phyloP scores from a whole-genome alignment of 2,888 invertebrate genomes.

The Netelia melanura region DNA sequence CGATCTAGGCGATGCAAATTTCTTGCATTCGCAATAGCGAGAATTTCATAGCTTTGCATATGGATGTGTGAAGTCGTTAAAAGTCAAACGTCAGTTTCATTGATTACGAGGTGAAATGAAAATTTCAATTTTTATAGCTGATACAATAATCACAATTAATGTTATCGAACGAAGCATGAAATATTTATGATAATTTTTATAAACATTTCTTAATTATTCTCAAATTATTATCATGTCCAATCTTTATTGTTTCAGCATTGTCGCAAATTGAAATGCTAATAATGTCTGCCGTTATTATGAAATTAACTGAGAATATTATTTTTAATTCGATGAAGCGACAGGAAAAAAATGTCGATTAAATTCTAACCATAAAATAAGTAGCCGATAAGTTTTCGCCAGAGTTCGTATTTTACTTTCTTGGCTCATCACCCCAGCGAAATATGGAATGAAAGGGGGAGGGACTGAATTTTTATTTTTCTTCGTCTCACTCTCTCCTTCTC shows the following conservation, averaged over 20 bases:
- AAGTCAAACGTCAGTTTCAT: not conserved
- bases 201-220: not conserved
- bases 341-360: slow-evolving; percentile 53
- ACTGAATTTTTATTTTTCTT: slow-evolving; percentile 41
- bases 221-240: slow-evolving; percentile 56
- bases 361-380: too few species aligned
- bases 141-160: not conserved
- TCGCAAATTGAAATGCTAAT: too few species aligned
- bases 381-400: not conserved
- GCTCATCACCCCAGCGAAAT: slow-evolving; percentile 33
- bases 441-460: not conserved
- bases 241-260: slow-evolving; percentile 54
- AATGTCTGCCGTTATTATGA: too few species aligned
- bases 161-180: not conserved
- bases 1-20: not conserved
- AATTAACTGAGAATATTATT: too few species aligned
- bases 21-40: not conserved
- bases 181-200: not conserved
- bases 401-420: slow-evolving; percentile 33
- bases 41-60: not conserved
- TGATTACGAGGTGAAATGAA: not conserved
- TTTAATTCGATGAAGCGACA: not conserved
- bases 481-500: slow-evolving; percentile 61
- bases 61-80: not conserved
- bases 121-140: not conserved